Conservation (phyloP, 2,797 vertebrate genomes). For the Passerculus sandwichensis region DNA sequence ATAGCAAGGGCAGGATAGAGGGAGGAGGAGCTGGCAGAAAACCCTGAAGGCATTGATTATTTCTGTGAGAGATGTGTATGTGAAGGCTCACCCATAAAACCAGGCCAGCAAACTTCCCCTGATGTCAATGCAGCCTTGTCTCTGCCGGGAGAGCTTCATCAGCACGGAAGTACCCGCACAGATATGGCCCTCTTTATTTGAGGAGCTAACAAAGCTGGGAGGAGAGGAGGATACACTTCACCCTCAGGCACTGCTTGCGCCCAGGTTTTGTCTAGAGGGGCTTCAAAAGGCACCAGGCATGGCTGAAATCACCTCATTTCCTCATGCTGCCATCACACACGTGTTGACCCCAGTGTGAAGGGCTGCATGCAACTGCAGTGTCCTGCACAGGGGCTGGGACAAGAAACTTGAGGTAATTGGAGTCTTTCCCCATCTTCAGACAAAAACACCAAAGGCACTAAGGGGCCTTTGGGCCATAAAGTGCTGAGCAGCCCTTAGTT, state of each 20-base stretch:
- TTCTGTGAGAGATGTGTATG: not conserved
- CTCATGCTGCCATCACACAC: not conserved
- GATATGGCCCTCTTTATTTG: not conserved
- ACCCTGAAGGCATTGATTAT: not conserved
- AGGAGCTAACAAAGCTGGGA: not conserved
- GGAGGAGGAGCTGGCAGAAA: not conserved
- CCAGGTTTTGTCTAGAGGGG: not conserved
- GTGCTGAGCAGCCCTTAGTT: not conserved
- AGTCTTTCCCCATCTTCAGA: not conserved
- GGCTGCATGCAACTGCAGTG: not conserved
- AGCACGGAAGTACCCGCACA: not conserved
- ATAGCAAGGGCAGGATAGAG: not conserved
- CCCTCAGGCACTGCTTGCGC: not conserved
- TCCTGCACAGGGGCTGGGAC: not conserved
- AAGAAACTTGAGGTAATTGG: not conserved
- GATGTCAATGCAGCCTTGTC: not conserved
- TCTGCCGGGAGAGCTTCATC: not conserved
- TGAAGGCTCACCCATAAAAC: not conserved
- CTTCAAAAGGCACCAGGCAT: not conserved
- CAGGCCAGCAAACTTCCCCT: not conserved
- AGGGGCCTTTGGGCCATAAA: not conserved
- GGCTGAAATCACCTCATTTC: not conserved
- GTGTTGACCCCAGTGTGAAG: not conserved
- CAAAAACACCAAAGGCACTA: not conserved
- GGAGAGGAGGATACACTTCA: not conserved